Evolutionary conservation across 2,888 invertebrate genomes (phyloP), one percentile per base, ranked within the genome.

Genomic region (Ormia ochracea): DNA sequence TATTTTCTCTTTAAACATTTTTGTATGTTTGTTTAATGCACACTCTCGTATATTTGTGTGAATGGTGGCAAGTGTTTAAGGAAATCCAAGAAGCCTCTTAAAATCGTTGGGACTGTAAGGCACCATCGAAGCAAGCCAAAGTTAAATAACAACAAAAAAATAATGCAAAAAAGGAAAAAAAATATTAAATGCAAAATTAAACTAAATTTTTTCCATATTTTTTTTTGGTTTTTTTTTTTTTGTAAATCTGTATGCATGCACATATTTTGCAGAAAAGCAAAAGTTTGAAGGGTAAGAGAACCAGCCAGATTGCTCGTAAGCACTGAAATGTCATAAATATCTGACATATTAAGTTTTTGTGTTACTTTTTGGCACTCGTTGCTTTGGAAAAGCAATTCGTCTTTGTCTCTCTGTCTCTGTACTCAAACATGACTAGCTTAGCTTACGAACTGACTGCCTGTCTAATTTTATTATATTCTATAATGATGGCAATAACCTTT

Each of bases 31-130:
- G 10, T 33, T 7, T 33, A 2, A 10, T 7, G 10, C 2, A 10
- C 10, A 33, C 6, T 3, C 6, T 28, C 6, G 28, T 41, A 14
- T 12, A 17, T 41, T 7, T 17, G 17, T 38, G 14, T 38, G 14
- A 3, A 17, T 17, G 41, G 5, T 9, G 14, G 41, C 17, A 54
- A 23, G 23, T 41, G n/a, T 14, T n/a, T 21, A 10, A 56, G 48
- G 26, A 45, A 65, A 36, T 23, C 26, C 31, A 76, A 70, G 76
- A 77, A 77, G 70, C 76, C 76, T 50, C 63, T 70, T 56, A 77
- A 76, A 70, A 63, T 63, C 76, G 56, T 41, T 48, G 63, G 76
- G 76, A 63, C 76, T 65, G 12, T 48, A 17, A 56, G 76, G 76
- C 76, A 70, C 76, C 76, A 63, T 10, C 31, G 23, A 21, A 41